phyloP scores from a whole-genome alignment of 2,113 vertebrate species.

The Atlantisia rogersi region DNA sequence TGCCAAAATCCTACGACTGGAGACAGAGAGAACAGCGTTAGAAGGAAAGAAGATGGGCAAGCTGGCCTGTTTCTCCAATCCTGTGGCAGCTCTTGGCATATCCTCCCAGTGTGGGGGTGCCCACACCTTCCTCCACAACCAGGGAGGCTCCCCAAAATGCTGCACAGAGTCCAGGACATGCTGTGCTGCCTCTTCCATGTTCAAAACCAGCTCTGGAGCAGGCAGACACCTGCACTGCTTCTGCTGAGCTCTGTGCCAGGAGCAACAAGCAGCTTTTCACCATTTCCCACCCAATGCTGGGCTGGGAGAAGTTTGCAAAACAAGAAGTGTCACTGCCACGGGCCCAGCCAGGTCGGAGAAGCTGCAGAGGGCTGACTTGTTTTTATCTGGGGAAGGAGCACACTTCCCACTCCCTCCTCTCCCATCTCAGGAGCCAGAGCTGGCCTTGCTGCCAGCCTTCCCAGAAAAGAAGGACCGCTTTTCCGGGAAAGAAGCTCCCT shows the following conservation, averaged over 20 bases:
- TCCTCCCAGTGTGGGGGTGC: accelerated
- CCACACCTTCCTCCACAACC: not conserved
- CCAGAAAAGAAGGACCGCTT: accelerated
- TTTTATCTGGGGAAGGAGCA: not conserved
- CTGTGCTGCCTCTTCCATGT: not conserved
- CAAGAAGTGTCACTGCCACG: accelerated
- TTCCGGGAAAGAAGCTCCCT: not conserved
- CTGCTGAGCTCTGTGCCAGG: not conserved
- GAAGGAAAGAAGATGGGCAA: not conserved
- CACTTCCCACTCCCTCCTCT: not conserved
- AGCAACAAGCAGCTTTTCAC: not conserved
- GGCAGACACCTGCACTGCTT: not conserved
- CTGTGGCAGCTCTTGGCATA: accelerated
- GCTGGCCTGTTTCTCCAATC: accelerated
- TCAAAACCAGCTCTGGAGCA: not conserved
- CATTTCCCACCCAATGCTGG: not conserved
- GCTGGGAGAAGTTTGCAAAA: not conserved
- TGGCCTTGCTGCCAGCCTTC: not conserved
- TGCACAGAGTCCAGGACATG: accelerated
- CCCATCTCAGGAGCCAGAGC: not conserved
- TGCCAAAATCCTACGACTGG: slow-evolving; percentile 61
- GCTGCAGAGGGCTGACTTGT: accelerated
- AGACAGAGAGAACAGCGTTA: not conserved
- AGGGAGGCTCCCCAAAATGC: not conserved
- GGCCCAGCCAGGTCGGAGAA: not conserved